Conservation (phyloP, 2,888 invertebrate genomes). For the Macaria notata region DNA sequence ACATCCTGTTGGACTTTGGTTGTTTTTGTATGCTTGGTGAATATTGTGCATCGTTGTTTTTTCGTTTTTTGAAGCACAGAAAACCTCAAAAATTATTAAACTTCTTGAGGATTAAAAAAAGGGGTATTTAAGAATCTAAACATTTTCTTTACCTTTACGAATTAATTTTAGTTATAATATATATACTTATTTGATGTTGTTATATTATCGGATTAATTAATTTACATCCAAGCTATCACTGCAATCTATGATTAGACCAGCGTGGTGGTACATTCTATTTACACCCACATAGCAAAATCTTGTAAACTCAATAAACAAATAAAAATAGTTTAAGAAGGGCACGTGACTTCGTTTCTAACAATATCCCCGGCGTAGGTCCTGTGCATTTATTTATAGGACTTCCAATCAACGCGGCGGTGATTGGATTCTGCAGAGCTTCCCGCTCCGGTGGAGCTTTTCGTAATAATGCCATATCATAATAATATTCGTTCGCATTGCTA, state of each 20-base stretch:
- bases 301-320: too few species aligned
- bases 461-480: constrained; percentile 2
- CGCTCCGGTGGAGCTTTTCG: background rate
- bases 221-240: too few species aligned
- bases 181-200: too few species aligned
- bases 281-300: too few species aligned
- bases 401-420: constrained; percentile 12
- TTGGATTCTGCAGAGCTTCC: constrained; percentile 4
- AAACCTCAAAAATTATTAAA: background rate
- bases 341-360: constrained; percentile 1
- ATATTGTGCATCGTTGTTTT: background rate
- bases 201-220: too few species aligned
- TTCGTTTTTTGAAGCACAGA: background rate
- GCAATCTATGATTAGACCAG: too few species aligned
- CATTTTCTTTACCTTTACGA: background rate
- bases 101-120: too few species aligned
- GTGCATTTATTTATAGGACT: constrained; percentile 14
- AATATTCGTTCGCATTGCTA: background rate
- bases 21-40: background rate
- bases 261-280: too few species aligned
- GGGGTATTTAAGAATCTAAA: background rate
- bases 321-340: background rate
- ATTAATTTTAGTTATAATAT: background rate
- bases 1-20: background rate
- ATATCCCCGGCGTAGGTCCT: constrained; percentile 14